These are phyloP conservation scores for Lasioglossum oenotherae DNA, from an alignment of 2,888 invertebrate genomes.

Conservation along the genomic window DNA sequence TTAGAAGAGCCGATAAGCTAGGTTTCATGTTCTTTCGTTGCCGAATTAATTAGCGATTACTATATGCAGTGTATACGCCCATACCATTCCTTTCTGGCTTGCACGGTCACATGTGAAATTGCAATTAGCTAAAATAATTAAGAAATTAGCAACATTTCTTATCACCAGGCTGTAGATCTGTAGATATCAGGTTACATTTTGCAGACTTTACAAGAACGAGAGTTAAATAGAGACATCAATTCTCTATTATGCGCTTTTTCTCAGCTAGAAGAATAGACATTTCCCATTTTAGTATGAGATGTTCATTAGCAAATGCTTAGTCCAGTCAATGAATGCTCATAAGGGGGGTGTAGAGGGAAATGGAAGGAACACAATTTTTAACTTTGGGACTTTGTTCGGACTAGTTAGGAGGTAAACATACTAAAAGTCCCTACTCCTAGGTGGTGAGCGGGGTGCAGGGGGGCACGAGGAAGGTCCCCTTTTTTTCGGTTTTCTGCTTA, in stretches of 20 bases:
- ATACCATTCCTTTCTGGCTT: conserved; percentile 30
- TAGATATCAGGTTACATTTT: neutral
- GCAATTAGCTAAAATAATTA: neutral
- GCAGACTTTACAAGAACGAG: neutral
- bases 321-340: too few relatives aligned
- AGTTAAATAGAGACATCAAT: neutral
- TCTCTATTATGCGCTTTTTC: neutral
- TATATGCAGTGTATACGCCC: conserved; percentile 6
- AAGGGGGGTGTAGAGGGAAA: too few relatives aligned
- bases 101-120: neutral
- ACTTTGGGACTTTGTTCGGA: too few relatives aligned
- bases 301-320: neutral
- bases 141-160: neutral
- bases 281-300: neutral
- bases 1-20: conserved; percentile 62
- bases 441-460: too few relatives aligned
- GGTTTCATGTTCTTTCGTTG: conserved; percentile 46
- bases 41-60: conserved; percentile 64
- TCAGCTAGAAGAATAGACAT: neutral
- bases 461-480: too few relatives aligned
- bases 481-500: too few relatives aligned
- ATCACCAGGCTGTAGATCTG: neutral
- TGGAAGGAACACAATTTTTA: too few relatives aligned
- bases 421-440: too few relatives aligned
- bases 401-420: too few relatives aligned